Percentiles rank a stretch among this genome's conserved stretches.
These are phyloP conservation scores for Drosophila repletoides DNA, from an alignment of 1,140 invertebrate species.

Conservation along the genomic window DNA sequence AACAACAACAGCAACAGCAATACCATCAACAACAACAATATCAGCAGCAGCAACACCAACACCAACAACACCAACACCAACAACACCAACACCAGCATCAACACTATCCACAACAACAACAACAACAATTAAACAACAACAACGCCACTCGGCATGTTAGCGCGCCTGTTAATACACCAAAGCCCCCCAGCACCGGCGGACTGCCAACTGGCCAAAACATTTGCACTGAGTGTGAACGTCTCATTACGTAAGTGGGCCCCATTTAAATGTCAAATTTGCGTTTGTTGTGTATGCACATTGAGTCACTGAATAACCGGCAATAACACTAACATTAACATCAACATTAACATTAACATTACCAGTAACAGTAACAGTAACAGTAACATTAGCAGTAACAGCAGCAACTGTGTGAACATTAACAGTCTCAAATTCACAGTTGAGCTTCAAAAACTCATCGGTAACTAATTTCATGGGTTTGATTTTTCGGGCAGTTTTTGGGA, in stretches of 20 bases:
- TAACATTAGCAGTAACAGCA: conserved; percentile 16
- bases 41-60: conserved; percentile 50
- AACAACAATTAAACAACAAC: conserved; percentile 51
- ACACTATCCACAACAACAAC: conserved; percentile 57
- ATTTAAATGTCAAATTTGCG: conserved; percentile 9
- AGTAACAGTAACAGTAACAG: conserved; percentile 24
- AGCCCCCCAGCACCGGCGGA: conserved; percentile 87
- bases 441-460: not conserved
- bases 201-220: conserved; percentile 93
- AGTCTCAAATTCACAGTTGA: not conserved
- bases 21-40: conserved; percentile 33
- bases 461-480: not conserved
- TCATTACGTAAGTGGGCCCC: conserved; percentile 93
- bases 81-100: conserved; percentile 55
- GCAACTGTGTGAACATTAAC: conserved; percentile 31
- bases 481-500: too few species aligned
- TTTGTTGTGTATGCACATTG: conserved; percentile 56
- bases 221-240: conserved; percentile 95
- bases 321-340: conserved; percentile 9
- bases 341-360: conserved; percentile 18
- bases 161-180: conserved; percentile 88
- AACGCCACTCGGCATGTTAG: conserved; percentile 85
- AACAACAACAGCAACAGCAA: conserved; percentile 69
- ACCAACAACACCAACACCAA: conserved; percentile 56
- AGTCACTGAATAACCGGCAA: conserved; percentile 5